Evolutionary conservation across 2,888 invertebrate genomes (phyloP), one percentile per base, ranked within the genome.

Genomic region (Neoitamus cyanurus): DNA sequence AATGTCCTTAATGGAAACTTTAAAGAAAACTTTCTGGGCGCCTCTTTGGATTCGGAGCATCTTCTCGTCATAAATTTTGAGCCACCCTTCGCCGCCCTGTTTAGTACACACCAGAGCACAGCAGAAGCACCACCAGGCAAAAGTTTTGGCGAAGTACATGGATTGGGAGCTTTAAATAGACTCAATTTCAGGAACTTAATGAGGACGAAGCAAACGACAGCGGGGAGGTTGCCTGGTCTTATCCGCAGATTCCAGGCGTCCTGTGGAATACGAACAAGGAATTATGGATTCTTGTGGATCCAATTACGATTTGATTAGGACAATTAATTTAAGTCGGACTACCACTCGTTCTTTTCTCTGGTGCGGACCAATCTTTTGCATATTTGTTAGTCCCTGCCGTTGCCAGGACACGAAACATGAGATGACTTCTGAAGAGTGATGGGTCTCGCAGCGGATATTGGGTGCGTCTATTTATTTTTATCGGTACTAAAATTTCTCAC

Each of bases 261-360:
- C 42, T 75, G 25, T 11, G 7, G 75, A 75, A 75, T 75, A 75
- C 75, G 28, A 75, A 75, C 75, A 75, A 75, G 75, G 75, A 75
- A 75, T 75, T 75, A 75, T 75, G 75, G 75, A 34, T 42, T 75
- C 75, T 75, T 42, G 75, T 28, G 75, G 75, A 75, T 75, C 75
- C 75, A 75, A 75, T 75, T 75, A 75, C 75, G 75, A 42, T 75
- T 75, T 75, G 75, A 75, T 75, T 75, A 75, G 42, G 75, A 75
- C 75, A 75, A 75, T 75, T 42, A 75, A 75, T 75, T 75, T 75
- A 75, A 42, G 37, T 42, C 25, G 42, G 46, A 75, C 28, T 37
- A 2, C n/a, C 75, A 42, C 42, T 28, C n/a, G 72, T 72, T 30
- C 28, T 25, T 28, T 42, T 42, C 34, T 34, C 73, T 36, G 1